These are phyloP conservation scores for Gavia stellata DNA, from an alignment of 2,113 vertebrate species.

Conservation along the genomic window DNA sequence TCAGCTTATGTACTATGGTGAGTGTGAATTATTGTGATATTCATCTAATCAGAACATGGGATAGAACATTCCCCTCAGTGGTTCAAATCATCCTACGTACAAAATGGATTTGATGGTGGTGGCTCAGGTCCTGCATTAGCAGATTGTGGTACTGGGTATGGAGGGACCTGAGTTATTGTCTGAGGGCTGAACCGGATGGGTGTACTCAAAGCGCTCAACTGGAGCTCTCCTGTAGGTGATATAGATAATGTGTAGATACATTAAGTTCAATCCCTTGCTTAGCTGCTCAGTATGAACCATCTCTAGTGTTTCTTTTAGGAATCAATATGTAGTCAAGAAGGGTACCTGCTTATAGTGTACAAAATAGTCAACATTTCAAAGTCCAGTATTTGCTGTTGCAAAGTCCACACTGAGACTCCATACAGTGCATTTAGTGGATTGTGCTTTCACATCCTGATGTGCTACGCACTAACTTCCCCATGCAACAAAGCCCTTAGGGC, in stretches of 20 bases:
- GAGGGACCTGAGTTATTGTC: not conserved
- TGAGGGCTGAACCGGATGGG: not conserved
- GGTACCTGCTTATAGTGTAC: accelerated
- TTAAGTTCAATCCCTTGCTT: not conserved
- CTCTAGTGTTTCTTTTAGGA: not conserved
- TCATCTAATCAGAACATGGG: not conserved
- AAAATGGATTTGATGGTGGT: not conserved
- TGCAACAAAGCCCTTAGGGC: not conserved
- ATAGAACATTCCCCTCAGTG: not conserved
- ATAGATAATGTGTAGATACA: not conserved
- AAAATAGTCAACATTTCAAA: not conserved
- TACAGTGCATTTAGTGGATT: not conserved
- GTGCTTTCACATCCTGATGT: not conserved
- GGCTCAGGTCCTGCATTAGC: not conserved
- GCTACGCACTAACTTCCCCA: not conserved
- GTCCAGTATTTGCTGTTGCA: not conserved
- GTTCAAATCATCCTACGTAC: not conserved
- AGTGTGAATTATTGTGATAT: not conserved
- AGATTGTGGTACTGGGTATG: not conserved
- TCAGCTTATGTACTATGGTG: not conserved
- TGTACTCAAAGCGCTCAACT: not conserved
- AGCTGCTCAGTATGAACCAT: not conserved
- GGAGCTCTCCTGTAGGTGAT: not conserved
- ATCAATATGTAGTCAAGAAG: not conserved
- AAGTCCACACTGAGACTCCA: not conserved